Conservation (phyloP, 2,113 vertebrate genomes). For the Leptobrachium ailaonicum region DNA sequence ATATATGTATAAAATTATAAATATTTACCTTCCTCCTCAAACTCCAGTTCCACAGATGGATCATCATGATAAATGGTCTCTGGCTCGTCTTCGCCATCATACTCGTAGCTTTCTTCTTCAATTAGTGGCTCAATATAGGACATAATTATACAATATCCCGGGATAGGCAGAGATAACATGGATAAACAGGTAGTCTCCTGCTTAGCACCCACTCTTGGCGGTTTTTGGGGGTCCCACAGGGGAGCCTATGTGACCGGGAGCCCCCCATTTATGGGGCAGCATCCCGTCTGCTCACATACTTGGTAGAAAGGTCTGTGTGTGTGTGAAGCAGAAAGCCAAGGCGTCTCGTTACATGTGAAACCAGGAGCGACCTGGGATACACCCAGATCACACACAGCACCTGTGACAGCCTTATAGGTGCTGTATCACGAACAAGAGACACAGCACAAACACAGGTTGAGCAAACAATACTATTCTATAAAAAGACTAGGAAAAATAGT, state of each 20-base stretch:
- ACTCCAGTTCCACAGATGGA: conserved; percentile 56
- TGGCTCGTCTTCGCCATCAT: conserved; percentile 56
- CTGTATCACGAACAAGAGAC: background rate
- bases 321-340: background rate
- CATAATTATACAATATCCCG: conserved; percentile 64
- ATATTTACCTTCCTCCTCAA: conserved; percentile 76
- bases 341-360: background rate
- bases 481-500: background rate
- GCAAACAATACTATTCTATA: background rate
- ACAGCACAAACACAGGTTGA: background rate
- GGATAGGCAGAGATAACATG: background rate
- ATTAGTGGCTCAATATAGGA: conserved; percentile 56
- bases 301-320: conserved; percentile 32
- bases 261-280: conserved; percentile 57
- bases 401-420: background rate
- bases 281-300: conserved; percentile 60
- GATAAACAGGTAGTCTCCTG: background rate
- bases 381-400: conserved; percentile 26
- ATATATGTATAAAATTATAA: background rate
- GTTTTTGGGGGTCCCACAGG: conserved; percentile 16
- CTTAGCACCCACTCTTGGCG: background rate
- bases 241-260: conserved; percentile 30
- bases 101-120: conserved; percentile 73
- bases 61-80: background rate
- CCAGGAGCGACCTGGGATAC: conserved; percentile 29